Conservation (phyloP, 2,113 vertebrate genomes). For the Aptenodytes forsteri region DNA sequence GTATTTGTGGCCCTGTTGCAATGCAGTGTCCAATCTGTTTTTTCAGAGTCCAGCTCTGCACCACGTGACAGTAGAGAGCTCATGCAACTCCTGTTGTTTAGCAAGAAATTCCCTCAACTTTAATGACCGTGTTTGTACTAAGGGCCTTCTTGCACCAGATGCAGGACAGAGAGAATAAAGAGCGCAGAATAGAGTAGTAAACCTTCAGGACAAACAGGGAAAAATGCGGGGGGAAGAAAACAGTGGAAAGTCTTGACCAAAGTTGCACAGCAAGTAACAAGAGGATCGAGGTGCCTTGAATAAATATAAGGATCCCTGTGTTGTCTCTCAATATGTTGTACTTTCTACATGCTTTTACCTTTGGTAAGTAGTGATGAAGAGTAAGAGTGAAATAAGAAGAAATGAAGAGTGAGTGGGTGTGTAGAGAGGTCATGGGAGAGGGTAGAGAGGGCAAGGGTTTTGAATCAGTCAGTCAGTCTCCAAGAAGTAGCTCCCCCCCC, state of each 20-base stretch:
- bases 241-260: not conserved
- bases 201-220: not conserved
- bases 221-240: not conserved
- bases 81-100: not conserved
- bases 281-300: not conserved
- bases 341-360: not conserved
- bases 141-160: not conserved
- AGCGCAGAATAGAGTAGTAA: not conserved
- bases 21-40: fast-evolving
- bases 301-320: not conserved
- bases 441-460: not conserved
- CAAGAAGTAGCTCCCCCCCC: not conserved
- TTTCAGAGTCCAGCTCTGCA: not conserved
- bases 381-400: no score
- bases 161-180: not conserved
- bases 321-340: not conserved
- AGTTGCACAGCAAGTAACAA: not conserved
- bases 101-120: not conserved
- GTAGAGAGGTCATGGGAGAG: not conserved
- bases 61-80: fast-evolving
- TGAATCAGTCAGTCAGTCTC: not conserved
- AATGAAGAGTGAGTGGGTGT: not conserved
- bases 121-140: not conserved
- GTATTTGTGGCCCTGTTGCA: not conserved
- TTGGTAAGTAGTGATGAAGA: not conserved